These are phyloP conservation scores for Lepidothrix coronata DNA, from an alignment of 2,113 vertebrate species.

Conservation along the genomic window DNA sequence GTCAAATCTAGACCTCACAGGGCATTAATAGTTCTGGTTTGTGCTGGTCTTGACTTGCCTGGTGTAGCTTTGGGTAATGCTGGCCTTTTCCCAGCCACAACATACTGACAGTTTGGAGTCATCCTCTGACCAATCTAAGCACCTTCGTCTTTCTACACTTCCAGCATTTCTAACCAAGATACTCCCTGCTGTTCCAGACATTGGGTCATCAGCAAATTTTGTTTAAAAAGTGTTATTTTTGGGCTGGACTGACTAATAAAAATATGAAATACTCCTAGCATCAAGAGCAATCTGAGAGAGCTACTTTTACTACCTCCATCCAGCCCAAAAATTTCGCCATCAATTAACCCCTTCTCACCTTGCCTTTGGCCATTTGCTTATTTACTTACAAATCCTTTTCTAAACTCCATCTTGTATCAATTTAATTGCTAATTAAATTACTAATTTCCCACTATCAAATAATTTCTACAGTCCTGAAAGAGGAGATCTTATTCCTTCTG, in stretches of 20 bases:
- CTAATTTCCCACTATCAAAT: neutral
- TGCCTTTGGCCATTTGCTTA: neutral
- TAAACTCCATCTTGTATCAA: neutral
- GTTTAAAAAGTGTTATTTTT: neutral
- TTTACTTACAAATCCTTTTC: neutral
- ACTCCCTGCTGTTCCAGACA: conserved; percentile 21
- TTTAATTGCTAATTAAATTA: neutral
- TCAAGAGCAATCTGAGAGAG: neutral
- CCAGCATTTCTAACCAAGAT: neutral
- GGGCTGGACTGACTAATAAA: conserved; percentile 15
- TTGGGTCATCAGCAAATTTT: conserved; percentile 26
- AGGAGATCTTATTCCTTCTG: neutral
- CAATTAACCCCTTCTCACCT: neutral
- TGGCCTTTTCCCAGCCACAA: conserved; percentile 13
- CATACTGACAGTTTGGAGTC: neutral
- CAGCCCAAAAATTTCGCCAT: neutral
- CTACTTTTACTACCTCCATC: neutral
- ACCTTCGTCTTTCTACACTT: neutral
- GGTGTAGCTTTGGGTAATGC: neutral
- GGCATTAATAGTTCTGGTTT: conserved; percentile 38
- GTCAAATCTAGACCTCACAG: neutral
- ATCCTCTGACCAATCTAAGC: neutral
- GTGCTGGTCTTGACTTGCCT: neutral
- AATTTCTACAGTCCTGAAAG: neutral
- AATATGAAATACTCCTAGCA: neutral